These are phyloP conservation scores for Heterotilapia buettikoferi DNA, from an alignment of 2,113 vertebrate species.

Conservation along the genomic window DNA sequence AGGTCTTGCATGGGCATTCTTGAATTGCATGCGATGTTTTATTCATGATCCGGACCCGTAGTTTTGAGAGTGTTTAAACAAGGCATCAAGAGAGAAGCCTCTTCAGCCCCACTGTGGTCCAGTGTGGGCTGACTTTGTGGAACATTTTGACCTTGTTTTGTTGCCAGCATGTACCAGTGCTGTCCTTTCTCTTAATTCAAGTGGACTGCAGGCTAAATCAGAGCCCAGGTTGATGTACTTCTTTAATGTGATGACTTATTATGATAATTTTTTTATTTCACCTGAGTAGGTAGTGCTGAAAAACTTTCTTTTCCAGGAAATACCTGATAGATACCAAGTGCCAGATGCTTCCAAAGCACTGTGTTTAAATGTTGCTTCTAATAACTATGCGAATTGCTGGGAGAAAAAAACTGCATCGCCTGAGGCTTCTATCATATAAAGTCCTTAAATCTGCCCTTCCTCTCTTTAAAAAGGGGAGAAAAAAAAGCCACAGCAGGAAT, in stretches of 20 bases:
- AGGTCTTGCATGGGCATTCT: constrained; percentile 18
- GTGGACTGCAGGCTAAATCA: not conserved
- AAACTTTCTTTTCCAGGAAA: not conserved
- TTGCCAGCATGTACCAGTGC: not conserved
- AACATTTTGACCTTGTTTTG: constrained; percentile 46
- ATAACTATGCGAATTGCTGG: not conserved
- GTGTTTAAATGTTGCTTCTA: not conserved
- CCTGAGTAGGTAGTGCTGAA: not conserved
- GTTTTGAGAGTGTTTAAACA: not conserved
- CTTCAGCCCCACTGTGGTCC: constrained; percentile 20
- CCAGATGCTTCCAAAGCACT: not conserved
- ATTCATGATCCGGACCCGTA: constrained; percentile 30
- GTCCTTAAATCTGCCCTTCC: not conserved
- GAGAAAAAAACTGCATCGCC: not conserved
- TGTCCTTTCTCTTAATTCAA: constrained; percentile 6
- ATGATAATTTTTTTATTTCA: not conserved
- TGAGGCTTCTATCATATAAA: not conserved
- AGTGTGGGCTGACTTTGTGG: constrained; percentile 27
- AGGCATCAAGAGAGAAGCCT: not conserved
- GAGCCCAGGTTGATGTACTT: not conserved
- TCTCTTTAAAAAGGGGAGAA: not conserved
- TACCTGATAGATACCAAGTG: not conserved
- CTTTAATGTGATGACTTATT: not conserved
- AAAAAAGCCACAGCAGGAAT: not conserved
- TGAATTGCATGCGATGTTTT: constrained; percentile 53